Conservation (phyloP, 2,888 invertebrate species). For the Heliconius erato region DNA sequence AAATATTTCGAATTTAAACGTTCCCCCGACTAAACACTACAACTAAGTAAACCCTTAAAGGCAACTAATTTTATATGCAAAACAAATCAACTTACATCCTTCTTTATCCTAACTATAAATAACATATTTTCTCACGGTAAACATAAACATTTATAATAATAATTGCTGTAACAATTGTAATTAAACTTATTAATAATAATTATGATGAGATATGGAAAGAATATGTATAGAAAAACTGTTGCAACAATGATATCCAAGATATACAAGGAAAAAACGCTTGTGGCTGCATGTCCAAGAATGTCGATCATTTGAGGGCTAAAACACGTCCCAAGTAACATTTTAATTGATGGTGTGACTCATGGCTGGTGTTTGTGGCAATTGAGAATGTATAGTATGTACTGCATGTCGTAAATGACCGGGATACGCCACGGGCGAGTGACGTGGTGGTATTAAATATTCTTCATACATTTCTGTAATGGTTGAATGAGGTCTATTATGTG, state of each 20-base stretch:
- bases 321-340: slow-evolving; percentile 62
- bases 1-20: not conserved
- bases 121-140: slow-evolving; percentile 33
- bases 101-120: not conserved
- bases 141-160: slow-evolving; percentile 7
- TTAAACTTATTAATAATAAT: slow-evolving; percentile 24
- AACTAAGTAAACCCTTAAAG: not conserved
- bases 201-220: slow-evolving; percentile 22
- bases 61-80: not conserved
- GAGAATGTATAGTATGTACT: slow-evolving; percentile 23
- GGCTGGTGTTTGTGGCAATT: slow-evolving; percentile 43
- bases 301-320: slow-evolving; percentile 50
- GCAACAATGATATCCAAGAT: slow-evolving; percentile 31
- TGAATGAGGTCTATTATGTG: not conserved
- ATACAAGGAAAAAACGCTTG: slow-evolving; percentile 38
- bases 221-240: slow-evolving; percentile 36
- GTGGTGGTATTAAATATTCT: slow-evolving; percentile 64
- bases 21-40: not conserved
- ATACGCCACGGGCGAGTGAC: slow-evolving; percentile 64
- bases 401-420: slow-evolving; percentile 54
- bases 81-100: too few relatives aligned
- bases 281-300: slow-evolving; percentile 44
- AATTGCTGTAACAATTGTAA: slow-evolving; percentile 2
- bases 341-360: slow-evolving; percentile 65
- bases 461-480: slow-evolving; percentile 44